Evolutionary conservation across 1,140 invertebrate genomes (phyloP).

Genomic region (Drusus annulatus): DNA sequence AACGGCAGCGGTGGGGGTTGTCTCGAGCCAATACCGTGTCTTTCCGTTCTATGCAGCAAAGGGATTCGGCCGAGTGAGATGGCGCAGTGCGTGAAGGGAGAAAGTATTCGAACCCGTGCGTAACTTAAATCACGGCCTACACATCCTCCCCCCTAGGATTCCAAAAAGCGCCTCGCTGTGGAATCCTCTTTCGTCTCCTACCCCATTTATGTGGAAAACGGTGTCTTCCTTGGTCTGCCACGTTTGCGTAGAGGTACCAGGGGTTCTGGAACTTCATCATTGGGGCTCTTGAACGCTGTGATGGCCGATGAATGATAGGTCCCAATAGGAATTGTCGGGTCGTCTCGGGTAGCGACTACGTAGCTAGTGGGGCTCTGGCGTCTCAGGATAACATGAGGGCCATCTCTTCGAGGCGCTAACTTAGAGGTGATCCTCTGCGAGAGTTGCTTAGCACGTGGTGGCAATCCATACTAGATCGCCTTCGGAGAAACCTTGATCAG

Average conservation of each 20-base stretch:
- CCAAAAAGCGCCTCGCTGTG: too few species aligned
- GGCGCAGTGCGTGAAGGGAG: too few species aligned
- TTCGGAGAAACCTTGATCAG: background rate
- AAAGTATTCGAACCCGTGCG: too few species aligned
- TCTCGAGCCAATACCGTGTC: too few species aligned
- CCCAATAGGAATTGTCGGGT: background rate
- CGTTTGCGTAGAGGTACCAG: background rate
- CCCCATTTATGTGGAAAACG: too few species aligned
- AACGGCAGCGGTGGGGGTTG: too few species aligned
- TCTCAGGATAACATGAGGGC: background rate
- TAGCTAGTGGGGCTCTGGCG: background rate
- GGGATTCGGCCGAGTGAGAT: too few species aligned
- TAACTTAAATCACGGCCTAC: too few species aligned
- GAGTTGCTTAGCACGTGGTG: background rate
- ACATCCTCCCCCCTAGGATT: too few species aligned
- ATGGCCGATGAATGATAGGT: background rate
- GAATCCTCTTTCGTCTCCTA: too few species aligned
- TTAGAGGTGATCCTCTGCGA: background rate
- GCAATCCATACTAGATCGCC: background rate
- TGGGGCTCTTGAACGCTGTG: background rate
- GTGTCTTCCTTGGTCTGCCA: background rate
- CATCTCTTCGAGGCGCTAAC: conserved; percentile 4
- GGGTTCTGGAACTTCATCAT: background rate
- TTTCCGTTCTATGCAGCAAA: too few species aligned
- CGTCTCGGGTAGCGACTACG: background rate